phyloP scores from a whole-genome alignment of 2,888 invertebrate species.

The Dryobota labecula region DNA sequence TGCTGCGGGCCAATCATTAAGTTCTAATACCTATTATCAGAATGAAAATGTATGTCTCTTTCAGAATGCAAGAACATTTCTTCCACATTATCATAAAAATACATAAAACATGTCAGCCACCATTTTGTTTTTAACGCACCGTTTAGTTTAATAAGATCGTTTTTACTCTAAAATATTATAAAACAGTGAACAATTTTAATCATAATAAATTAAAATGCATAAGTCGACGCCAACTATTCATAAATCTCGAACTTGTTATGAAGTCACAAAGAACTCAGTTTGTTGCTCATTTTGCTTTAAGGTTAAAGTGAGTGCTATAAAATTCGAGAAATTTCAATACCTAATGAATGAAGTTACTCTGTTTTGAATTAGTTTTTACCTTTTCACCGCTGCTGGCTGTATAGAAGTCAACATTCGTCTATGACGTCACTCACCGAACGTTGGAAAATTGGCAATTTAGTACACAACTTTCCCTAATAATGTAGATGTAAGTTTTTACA shows the following conservation, averaged over 20 bases:
- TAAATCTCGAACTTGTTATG: slow-evolving; percentile 42
- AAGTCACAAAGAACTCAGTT: slow-evolving; percentile 51
- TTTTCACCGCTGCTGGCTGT: slow-evolving; percentile 17
- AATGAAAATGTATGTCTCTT: neutral
- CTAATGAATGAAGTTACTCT: slow-evolving; percentile 25
- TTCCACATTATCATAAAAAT: neutral
- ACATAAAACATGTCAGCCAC: slow-evolving; percentile 5
- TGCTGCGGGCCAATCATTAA: too few relatives aligned
- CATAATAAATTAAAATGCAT: slow-evolving; percentile 56
- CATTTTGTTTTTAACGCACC: slow-evolving; percentile 20
- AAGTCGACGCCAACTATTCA: slow-evolving; percentile 46
- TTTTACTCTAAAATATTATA: slow-evolving; percentile 24
- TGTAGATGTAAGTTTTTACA: neutral
- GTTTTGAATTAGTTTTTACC: slow-evolving; percentile 37
- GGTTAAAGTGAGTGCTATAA: too few relatives aligned
- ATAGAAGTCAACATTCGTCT: slow-evolving; percentile 4
- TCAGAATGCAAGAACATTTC: neutral
- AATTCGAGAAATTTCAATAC: slow-evolving; percentile 46
- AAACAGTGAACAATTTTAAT: slow-evolving; percentile 42
- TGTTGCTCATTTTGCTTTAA: slow-evolving; percentile 41
- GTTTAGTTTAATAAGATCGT: slow-evolving; percentile 21
- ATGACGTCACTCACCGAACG: slow-evolving; percentile 2
- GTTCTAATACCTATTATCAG: too few relatives aligned
- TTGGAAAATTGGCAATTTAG: slow-evolving; percentile 42
- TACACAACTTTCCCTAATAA: neutral